phyloP scores from a whole-genome alignment of 2,113 vertebrate species.

The Alexandromys fortis region DNA sequence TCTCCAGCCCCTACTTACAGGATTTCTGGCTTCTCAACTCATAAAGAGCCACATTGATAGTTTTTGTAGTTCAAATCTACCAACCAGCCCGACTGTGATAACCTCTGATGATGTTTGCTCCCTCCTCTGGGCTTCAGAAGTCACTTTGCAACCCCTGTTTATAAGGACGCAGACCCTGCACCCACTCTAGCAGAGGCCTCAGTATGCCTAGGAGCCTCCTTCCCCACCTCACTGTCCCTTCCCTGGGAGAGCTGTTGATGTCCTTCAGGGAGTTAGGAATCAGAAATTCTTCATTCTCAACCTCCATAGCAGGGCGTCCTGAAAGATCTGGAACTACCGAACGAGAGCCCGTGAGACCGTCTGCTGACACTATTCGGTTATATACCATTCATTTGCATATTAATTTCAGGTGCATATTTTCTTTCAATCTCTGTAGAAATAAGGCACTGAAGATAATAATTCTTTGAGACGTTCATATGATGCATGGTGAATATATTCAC shows the following conservation, averaged over 20 bases:
- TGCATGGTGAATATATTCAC: neutral
- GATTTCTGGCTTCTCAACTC: neutral
- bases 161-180: neutral
- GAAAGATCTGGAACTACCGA: neutral
- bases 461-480: neutral
- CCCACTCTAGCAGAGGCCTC: no score
- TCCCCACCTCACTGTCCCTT: neutral
- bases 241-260: neutral
- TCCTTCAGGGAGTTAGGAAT: neutral
- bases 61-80: neutral
- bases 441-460: neutral
- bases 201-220: neutral
- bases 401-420: neutral
- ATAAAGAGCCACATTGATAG: neutral
- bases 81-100: neutral
- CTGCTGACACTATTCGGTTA: neutral
- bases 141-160: neutral
- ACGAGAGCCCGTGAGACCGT: neutral
- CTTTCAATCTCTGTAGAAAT: neutral
- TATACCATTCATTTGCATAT: neutral
- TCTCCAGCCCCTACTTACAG: neutral
- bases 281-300: neutral
- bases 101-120: neutral
- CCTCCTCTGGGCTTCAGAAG: neutral
- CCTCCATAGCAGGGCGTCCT: neutral